Evolutionary conservation across 2,797 vertebrate genomes (phyloP), one percentile per base, ranked within the genome.

Genomic region (Denticeps clupeoides): DNA sequence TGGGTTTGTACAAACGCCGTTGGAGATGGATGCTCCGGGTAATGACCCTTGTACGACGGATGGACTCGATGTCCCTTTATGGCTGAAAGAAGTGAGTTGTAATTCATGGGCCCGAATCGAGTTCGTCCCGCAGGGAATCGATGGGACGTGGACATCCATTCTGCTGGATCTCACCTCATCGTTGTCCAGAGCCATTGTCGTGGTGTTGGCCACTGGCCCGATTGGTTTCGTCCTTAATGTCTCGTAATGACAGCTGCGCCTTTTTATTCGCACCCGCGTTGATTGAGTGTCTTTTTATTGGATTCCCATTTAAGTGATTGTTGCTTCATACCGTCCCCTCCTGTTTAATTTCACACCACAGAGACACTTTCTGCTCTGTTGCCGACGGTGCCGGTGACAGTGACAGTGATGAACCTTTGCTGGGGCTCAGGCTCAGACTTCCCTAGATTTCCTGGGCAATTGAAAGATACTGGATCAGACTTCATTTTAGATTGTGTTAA

Each of bases 291-390:
- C 50, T 56, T 63, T 56, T 59, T 56, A 59, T 63, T 59, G 61
- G 53, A 59, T 63, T 63, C 53, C 61, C 49, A 53, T 63, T 56
- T 47, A 63, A 45, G 56, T 49, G 49, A 49, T 50, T 46, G 46
- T 56, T 59, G 53, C 41, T 59, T 49, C 42, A 50, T 37, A 50
- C 53, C 32, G 13, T 35, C 49, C 56, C 56, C 53, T 42, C 23
- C 23, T 63, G 44, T 56, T 63, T 59, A 63, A 63, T 63, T 63
- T 63, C 56, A 63, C 61, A 63, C 37, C 50, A 59, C 53, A 59
- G 46, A 63, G 53, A 47, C 56, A 59, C 50, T 63, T 49, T 56
- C 45, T 59, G 61, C 56, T 44, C 50, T 18, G 38, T 37, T 59
- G 47, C 23, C 47, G 38, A 33, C 11, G 38, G 21, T 21, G 26